Evolutionary conservation across 2,888 invertebrate species (phyloP), one percentile per base, ranked within the genome.

Genomic region (Pyrrhosoma nymphula): DNA sequence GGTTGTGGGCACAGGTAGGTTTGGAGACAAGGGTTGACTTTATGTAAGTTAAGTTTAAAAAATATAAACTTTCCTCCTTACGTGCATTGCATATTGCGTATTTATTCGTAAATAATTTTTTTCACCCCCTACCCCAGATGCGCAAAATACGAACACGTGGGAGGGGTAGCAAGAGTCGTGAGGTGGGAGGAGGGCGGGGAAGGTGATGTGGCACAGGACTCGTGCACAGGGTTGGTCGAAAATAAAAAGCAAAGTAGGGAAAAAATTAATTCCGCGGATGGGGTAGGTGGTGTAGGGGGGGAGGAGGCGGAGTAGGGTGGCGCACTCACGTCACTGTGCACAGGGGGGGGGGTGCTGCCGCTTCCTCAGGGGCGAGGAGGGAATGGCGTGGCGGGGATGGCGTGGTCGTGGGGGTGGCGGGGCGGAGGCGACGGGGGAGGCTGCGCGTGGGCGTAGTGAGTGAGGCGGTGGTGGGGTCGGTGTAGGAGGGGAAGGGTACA

Each of bases 361-460:
- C 47, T 47, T 47, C 47, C 47, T 47, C 47, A 8, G 47, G 47
- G 90, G 47, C 6, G 89, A 18, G 10, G 69, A 26, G 69, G 20
- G 69, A 75, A 47, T 47, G 75, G 75, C 26, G 75, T 75, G 75
- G 75, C 75, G 75, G 47, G 88, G 88, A 20, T 35, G 88, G 47
- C 18, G 88, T 69, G 18, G 18, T 20, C 0, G 88, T 35, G 23
- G 47, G 60, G 60, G 60, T 60, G 60, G 60, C 12, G 56, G 55
- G 55, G 8, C 20, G 55, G 35, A n/a, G n/a, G n/a, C n/a, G 6
- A 35, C 10, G 89, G n/a, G 56, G 89, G 55, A 89, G 89, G n/a
- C 55, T 56, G 89, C 56, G 56, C 89, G 89, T 56, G 89, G 89
- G 56, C 55, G 89, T n/a, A n/a, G 89, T 23, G 89, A 56, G 89